These are phyloP conservation scores for Bemisia tabaci DNA, from an alignment of 1,140 invertebrate genomes.

Conservation along the genomic window DNA sequence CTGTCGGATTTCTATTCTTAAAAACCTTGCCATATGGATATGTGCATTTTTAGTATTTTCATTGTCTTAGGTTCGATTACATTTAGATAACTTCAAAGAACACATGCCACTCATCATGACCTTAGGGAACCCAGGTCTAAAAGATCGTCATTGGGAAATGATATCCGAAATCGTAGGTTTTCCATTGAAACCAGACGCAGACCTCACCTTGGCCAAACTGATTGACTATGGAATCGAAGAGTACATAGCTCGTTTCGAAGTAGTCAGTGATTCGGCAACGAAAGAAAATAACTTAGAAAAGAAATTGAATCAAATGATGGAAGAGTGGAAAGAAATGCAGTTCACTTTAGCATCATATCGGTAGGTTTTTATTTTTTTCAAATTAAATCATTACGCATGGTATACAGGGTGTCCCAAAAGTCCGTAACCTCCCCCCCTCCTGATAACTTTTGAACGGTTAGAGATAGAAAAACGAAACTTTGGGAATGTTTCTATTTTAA, in stretches of 20 bases:
- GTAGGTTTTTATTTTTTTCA: slow-evolving; percentile 17
- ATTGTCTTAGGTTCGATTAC: slow-evolving; percentile 38
- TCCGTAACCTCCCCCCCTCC: too few relatives aligned
- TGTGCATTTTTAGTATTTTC: too few relatives aligned
- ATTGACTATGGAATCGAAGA: slow-evolving; percentile 85
- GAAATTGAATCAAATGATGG: slow-evolving; percentile 77
- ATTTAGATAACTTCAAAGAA: slow-evolving; percentile 80
- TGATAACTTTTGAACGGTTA: too few relatives aligned
- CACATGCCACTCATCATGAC: slow-evolving; percentile 83
- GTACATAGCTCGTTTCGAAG: slow-evolving; percentile 81
- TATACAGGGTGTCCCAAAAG: too few relatives aligned
- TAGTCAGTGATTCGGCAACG: slow-evolving; percentile 85
- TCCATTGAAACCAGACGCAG: slow-evolving; percentile 72
- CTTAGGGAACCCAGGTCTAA: slow-evolving; percentile 85
- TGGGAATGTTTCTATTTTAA: too few relatives aligned
- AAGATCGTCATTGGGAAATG: slow-evolving; percentile 88
- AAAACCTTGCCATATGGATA: too few relatives aligned
- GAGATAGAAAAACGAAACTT: too few relatives aligned
- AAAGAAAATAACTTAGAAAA: slow-evolving; percentile 91
- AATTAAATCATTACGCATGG: too few relatives aligned
- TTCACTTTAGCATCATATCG: slow-evolving; percentile 59
- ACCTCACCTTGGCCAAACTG: slow-evolving; percentile 74
- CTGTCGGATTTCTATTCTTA: too few relatives aligned
- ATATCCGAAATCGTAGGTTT: slow-evolving; percentile 92
- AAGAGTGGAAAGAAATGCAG: slow-evolving; percentile 78